Conservation (phyloP, 2,113 vertebrate species). For the Synchiropus splendidus region DNA sequence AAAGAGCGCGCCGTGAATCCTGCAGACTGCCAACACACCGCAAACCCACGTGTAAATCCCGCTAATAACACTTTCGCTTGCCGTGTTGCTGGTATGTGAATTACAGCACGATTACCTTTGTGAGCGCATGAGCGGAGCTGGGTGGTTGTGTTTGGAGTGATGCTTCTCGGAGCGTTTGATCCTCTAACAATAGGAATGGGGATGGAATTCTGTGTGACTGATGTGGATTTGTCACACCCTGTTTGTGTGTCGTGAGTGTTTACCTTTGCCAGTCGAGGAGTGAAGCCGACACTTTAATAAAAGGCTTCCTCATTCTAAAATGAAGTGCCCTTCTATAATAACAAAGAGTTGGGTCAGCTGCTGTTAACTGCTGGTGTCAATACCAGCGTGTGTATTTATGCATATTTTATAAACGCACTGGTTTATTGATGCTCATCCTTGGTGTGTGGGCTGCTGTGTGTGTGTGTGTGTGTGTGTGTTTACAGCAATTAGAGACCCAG, state of each 20-base stretch:
- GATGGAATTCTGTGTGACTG: constrained; percentile 66
- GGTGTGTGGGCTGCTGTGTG: constrained; percentile 35
- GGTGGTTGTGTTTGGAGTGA: constrained; percentile 50
- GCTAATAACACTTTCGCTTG: constrained; percentile 29
- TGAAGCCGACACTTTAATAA: constrained; percentile 53
- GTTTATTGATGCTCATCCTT: constrained; percentile 53
- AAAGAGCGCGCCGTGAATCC: constrained; percentile 22
- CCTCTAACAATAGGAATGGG: constrained; percentile 60
- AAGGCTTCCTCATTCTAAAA: constrained; percentile 42
- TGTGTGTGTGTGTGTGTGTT: constrained; percentile 8
- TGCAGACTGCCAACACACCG: constrained; percentile 9
- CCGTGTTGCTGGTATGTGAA: constrained; percentile 31
- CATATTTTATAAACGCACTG: constrained; percentile 55
- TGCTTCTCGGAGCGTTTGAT: constrained; percentile 55
- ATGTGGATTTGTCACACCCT: constrained; percentile 66
- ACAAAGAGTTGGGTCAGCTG: constrained; percentile 36
- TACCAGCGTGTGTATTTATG: constrained; percentile 51
- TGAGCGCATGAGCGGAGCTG: constrained; percentile 38
- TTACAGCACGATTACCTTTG: constrained; percentile 52
- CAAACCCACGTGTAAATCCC: constrained; percentile 28
- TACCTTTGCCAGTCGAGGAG: constrained; percentile 51
- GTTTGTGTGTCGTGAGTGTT: constrained; percentile 37
- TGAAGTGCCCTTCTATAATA: constrained; percentile 54
- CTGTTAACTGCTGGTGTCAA: constrained; percentile 55
- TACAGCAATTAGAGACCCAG: constrained; percentile 34